A percentile compares a stretch with the other conserved stretches of the same genome.
Conservation (phyloP, 2,797 vertebrate species). For the Petrocephalus sullivani region DNA sequence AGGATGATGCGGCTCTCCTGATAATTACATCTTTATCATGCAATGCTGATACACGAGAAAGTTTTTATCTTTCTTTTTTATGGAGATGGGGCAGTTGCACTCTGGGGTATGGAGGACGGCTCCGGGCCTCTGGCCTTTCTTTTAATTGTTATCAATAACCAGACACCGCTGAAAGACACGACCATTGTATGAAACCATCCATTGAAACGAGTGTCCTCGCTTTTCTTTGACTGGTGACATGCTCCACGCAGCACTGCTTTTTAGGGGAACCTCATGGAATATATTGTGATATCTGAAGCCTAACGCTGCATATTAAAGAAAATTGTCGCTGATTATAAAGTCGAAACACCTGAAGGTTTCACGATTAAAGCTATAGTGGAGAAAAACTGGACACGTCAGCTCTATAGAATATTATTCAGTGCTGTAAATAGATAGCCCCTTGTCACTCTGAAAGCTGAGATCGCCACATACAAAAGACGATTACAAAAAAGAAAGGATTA, state of each 20-base stretch:
- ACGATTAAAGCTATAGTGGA: conserved; percentile 2
- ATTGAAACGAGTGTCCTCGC: conserved; percentile 36
- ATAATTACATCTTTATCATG: conserved; percentile 31
- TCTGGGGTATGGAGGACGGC: conserved; percentile 35
- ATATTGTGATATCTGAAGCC: background rate
- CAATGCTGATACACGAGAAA: conserved; percentile 32
- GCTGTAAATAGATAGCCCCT: conserved; percentile 46
- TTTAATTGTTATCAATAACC: conserved; percentile 46
- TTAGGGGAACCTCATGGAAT: background rate
- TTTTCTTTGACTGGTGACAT: background rate
- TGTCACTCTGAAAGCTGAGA: conserved; percentile 59
- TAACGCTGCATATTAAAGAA: background rate
- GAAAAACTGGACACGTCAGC: conserved; percentile 32
- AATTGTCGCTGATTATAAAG: background rate
- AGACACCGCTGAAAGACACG: conserved; percentile 53
- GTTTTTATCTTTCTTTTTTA: conserved; percentile 28
- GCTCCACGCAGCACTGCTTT: background rate
- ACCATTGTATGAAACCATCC: conserved; percentile 46
- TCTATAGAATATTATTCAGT: conserved; percentile 43
- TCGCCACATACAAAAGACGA: conserved; percentile 52
- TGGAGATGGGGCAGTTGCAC: conserved; percentile 24
- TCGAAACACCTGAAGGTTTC: conserved; percentile 9
- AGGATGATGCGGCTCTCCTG: conserved; percentile 4
- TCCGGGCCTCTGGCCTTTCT: conserved; percentile 36
- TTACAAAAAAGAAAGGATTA: conserved; percentile 35